These are phyloP conservation scores for Mesitornis unicolor DNA, from an alignment of 2,113 vertebrate species.

Conservation along the genomic window DNA sequence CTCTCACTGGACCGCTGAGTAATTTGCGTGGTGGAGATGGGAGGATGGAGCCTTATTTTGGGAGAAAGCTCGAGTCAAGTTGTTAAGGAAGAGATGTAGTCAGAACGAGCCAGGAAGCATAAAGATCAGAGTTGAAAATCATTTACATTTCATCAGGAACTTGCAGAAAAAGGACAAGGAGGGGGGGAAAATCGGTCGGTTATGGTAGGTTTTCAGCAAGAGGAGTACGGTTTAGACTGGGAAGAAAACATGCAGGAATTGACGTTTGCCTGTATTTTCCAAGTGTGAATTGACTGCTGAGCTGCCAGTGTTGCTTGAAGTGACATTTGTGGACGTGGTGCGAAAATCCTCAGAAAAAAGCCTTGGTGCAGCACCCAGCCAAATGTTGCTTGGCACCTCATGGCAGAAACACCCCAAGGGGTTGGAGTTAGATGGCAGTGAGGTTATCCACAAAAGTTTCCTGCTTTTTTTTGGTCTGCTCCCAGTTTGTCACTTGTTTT, in stretches of 20 bases:
- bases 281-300: constrained; percentile 35
- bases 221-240: not conserved
- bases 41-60: not conserved
- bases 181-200: not conserved
- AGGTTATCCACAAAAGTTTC: not conserved
- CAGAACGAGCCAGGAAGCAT: constrained; percentile 8
- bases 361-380: not conserved
- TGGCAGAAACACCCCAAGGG: not conserved
- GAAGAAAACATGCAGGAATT: constrained; percentile 3
- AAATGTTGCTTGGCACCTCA: not conserved
- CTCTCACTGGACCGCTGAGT: not conserved
- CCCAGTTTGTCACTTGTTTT: not conserved
- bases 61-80: not conserved
- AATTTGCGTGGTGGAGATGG: not conserved
- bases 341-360: constrained; percentile 8
- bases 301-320: not conserved
- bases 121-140: constrained; percentile 40
- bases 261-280: constrained; percentile 36
- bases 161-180: not conserved
- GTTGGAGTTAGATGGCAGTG: fast-evolving
- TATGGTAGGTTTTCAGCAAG: not conserved
- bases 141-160: constrained; percentile 47
- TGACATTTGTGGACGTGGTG: constrained; percentile 9
- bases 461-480: not conserved
- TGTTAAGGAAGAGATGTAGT: not conserved